Evolutionary conservation across 1,140 invertebrate species (phyloP), one percentile per base, ranked within the genome.

Genomic region (Scaptomyza graminum): DNA sequence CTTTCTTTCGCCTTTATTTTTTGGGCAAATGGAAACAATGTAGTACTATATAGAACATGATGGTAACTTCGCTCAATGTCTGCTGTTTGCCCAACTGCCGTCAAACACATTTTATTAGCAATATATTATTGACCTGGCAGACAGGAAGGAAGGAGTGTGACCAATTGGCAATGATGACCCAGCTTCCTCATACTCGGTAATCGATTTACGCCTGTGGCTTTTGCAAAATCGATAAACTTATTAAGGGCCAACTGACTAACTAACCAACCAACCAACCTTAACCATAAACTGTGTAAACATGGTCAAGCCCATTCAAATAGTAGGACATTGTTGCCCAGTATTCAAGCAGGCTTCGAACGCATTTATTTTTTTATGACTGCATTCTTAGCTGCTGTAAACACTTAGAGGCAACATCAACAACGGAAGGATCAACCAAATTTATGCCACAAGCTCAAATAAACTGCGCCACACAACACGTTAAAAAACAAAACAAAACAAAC

Each of bases 371-470:
- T 80, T 80, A 63, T 63, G 18, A 52, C 66, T 65, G 69, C 55
- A 64, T 61, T 41, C 12, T 41, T 16, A 34, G 49, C 54, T 31
- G 49, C 13, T 51, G 43, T 52, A 66, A 55, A 41, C 41, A 37
- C 56, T 74, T 65, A 61, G 70, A 61, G 65, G 69, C 71, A 59
- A 54, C 47, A 43, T 82, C 78, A 79, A 70, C 78, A 79, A 70
- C 31, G 62, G 51, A 47, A 69, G 66, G 66, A 83, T 83, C 83
- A 83, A 83, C 79, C 50, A 75, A 68, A 84, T 76, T 83, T 84
- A 83, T 84, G 79, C 55, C 79, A 76, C 47, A 59, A 71, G 71
- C 79, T 72, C 60, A 51, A 79, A 75, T 47, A 75, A 67, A 75
- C 46, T 72, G 43, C 66, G 69, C 43, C 66, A 71, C 46, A 50